phyloP scores from a whole-genome alignment of 2,113 vertebrate genomes.

The Recurvirostra avosetta region DNA sequence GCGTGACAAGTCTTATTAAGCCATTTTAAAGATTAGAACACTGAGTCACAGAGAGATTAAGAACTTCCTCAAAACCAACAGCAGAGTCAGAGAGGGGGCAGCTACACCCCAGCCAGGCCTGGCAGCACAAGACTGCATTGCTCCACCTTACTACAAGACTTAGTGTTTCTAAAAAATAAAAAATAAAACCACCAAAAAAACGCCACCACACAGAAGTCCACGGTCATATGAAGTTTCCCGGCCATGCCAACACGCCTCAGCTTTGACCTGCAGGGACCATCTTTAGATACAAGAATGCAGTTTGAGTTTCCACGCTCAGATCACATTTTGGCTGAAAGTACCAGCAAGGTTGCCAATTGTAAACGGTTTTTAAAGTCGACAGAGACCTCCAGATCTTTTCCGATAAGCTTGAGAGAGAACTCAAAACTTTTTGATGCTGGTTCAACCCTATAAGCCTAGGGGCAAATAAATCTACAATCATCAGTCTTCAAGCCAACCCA shows the following conservation, averaged over 20 bases:
- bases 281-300: not conserved
- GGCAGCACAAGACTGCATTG: not conserved
- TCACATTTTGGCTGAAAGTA: not conserved
- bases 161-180: not conserved
- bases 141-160: not conserved
- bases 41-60: conserved; percentile 48
- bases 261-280: not conserved
- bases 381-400: not conserved
- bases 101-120: not conserved
- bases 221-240: not conserved
- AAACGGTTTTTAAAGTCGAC: not conserved
- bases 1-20: conserved; percentile 40
- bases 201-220: not conserved
- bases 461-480: not conserved
- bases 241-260: not conserved
- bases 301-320: not conserved
- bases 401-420: not conserved
- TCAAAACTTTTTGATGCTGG: not conserved
- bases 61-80: conserved; percentile 43
- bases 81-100: not conserved
- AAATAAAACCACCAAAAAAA: not conserved
- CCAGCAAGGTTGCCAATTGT: not conserved
- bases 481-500: not conserved
- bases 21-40: conserved; percentile 43
- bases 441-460: not conserved